Conservation (phyloP, 1,140 invertebrate genomes). For the Eriosoma lanigerum region DNA sequence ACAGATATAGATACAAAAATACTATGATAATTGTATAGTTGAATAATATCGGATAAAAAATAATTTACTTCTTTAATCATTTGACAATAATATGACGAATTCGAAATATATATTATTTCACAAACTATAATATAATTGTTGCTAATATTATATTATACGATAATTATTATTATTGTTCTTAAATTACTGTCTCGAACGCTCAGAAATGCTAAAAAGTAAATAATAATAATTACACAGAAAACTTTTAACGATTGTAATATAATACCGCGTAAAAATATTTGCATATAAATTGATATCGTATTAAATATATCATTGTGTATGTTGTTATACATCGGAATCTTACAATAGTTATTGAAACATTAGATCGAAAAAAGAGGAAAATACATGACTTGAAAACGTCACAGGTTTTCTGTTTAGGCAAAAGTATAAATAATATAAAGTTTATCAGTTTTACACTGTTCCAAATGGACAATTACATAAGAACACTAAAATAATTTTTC, state of each 20-base stretch:
- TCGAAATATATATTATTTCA: no score
- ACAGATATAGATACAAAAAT: no score
- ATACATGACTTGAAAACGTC: slow-evolving; percentile 16
- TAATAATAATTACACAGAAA: slow-evolving; percentile 15
- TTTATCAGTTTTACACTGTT: neutral
- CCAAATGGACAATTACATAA: neutral
- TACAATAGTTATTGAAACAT: neutral
- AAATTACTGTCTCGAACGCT: no score
- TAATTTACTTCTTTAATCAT: no score
- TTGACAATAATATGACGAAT: no score
- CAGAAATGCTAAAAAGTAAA: slow-evolving; percentile 9
- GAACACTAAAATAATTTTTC: neutral
- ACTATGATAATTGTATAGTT: no score
- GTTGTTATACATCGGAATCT: slow-evolving; percentile 16
- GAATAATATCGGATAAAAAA: no score
- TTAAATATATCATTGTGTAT: neutral
- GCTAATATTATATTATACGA: no score
- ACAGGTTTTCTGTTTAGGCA: neutral
- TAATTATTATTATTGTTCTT: no score
- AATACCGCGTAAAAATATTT: neutral
- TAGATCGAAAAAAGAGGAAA: slow-evolving; percentile 16
- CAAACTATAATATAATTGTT: no score
- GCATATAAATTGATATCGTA: slow-evolving; percentile 14
- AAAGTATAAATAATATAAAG: neutral
- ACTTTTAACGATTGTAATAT: neutral